Evolutionary conservation across 2,888 invertebrate species (phyloP).

Genomic region (Eristalis pertinax): DNA sequence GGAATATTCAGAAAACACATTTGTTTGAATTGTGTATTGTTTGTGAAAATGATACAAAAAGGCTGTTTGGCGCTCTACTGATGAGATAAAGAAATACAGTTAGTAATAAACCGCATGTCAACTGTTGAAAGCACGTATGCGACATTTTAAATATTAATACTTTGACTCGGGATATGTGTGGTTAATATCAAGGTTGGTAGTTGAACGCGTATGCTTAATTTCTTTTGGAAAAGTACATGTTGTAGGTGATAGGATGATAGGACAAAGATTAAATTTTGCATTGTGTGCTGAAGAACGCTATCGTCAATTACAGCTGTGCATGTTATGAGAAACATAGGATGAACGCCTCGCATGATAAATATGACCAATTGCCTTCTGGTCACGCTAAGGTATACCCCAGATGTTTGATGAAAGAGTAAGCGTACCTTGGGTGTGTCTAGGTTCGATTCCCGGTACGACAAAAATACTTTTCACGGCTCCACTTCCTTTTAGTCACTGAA

Average conservation of each 20-base stretch:
- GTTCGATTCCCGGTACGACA: no score
- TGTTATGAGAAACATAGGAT: slow-evolving; percentile 17
- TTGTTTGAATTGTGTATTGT: slow-evolving; percentile 66
- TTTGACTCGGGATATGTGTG: slow-evolving; percentile 31
- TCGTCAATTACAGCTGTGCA: slow-evolving; percentile 44
- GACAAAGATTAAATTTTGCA: slow-evolving; percentile 68
- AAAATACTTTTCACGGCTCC: no score
- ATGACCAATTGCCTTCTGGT: neutral
- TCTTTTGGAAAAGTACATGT: slow-evolving; percentile 53
- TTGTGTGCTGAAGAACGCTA: slow-evolving; percentile 39
- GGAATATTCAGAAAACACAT: slow-evolving; percentile 59
- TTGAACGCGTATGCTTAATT: slow-evolving; percentile 61
- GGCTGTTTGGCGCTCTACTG: slow-evolving; percentile 54
- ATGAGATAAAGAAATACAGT: slow-evolving; percentile 67
- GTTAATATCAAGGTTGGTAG: slow-evolving; percentile 37
- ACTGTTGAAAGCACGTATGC: slow-evolving; percentile 66
- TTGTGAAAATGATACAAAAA: slow-evolving; percentile 68
- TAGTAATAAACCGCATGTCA: slow-evolving; percentile 63
- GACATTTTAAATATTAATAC: slow-evolving; percentile 69
- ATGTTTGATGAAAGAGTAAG: neutral
- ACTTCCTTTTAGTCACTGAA: no score
- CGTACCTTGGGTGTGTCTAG: no score
- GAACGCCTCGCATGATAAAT: slow-evolving; percentile 42
- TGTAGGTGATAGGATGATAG: slow-evolving; percentile 44
- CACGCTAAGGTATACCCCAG: neutral